Evolutionary conservation across 2,888 invertebrate genomes (phyloP), one percentile per base, ranked within the genome.

Genomic region (Agriotes lineatus): DNA sequence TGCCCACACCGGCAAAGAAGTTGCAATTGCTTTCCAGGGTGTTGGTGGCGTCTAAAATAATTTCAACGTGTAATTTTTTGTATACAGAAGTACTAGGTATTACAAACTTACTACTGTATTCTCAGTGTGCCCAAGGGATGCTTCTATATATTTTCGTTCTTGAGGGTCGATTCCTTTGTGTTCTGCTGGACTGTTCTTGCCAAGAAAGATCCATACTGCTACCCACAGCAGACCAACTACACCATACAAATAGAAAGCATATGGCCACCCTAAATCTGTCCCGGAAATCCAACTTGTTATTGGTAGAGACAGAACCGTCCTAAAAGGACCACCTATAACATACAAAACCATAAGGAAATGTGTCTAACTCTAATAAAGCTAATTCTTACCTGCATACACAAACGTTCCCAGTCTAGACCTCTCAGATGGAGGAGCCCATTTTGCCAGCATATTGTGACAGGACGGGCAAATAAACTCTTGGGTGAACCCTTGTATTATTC

Each of bases 201-300:
- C 93, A 14, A 91, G 83, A 61, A 90, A 81, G 2, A 87, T 82
- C 85, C 90, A 94, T 0, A 83, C 67, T 0, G 88, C 68, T 0
- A 87, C 83, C 92, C 93, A 93, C 0, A 87, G 14, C 0, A 89
- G 79, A 0, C 91, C 90, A 0, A 89, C 79, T 4, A 85, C 85
- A 0, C 93, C 94, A 75, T 92, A 91, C 0, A 90, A 82, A 79
- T 94, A 95, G 82, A 94, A 94, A 65, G 91, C 90, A 5, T 91
- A 88, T 0, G 92, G 91, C 95, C 95, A 95, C 0, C 94, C 94
- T 77, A 89, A 85, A 0, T 83, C 75, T 0, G 91, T 89, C 0
- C 89, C 89, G 0, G 93, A 86, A 44, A 96, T 85, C 1, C 90
- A 84, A 0, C 95, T 95, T n/a, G 93, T 90, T 18, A 90, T 83